Evolutionary conservation across 2,113 vertebrate genomes (phyloP).

Genomic region (Ariopsis seemanni): DNA sequence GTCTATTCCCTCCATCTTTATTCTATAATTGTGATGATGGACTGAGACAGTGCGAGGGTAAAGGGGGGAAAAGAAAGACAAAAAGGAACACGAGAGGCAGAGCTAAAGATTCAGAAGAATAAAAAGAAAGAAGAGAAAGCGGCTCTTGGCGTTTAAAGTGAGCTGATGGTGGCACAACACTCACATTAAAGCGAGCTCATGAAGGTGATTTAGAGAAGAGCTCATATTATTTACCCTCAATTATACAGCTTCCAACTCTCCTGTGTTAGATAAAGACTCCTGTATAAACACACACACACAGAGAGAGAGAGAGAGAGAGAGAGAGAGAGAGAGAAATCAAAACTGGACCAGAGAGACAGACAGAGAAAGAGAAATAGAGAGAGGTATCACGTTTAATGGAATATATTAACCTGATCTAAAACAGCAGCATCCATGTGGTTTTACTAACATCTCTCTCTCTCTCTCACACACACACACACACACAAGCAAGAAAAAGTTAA

Average conservation of each 20-base stretch:
- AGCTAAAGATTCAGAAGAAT: background rate
- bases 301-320: background rate
- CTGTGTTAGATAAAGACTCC: conserved; percentile 25
- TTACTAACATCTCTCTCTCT: conserved; percentile 11
- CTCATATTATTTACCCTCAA: conserved; percentile 52
- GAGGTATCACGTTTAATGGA: conserved; percentile 45
- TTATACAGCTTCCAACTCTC: conserved; percentile 43
- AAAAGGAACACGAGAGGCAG: background rate
- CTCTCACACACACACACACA: background rate
- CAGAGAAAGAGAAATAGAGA: background rate
- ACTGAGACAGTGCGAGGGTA: conserved; percentile 5
- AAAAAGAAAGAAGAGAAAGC: conserved; percentile 20
- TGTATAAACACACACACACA: background rate
- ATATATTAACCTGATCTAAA: conserved; percentile 52
- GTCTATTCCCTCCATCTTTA: conserved; percentile 11
- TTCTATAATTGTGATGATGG: background rate
- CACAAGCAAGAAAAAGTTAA: background rate
- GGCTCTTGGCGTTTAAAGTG: conserved; percentile 21
- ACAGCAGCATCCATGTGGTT: conserved; percentile 32
- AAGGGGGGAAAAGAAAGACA: background rate
- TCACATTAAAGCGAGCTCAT: conserved; percentile 45
- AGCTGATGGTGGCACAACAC: conserved; percentile 4
- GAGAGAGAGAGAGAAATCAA: background rate
- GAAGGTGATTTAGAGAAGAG: conserved; percentile 24
- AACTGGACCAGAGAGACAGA: background rate